Percentiles rank a stretch among this genome's conserved stretches.
phyloP scores from a whole-genome alignment of 64 coral and sea anemone species.

The Trachythela sp. region DNA sequence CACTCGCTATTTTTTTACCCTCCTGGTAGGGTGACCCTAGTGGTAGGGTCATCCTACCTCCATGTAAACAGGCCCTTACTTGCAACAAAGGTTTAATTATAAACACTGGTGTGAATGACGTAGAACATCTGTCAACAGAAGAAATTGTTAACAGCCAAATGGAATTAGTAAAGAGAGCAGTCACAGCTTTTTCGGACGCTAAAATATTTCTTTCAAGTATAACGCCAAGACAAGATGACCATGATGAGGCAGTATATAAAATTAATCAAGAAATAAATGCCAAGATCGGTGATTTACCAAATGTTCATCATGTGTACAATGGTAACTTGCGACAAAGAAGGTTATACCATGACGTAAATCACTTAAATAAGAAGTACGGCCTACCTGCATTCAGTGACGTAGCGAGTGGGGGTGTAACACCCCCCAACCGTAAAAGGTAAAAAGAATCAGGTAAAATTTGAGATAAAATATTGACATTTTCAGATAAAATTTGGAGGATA shows the following conservation, averaged over 20 bases:
- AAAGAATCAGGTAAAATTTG: no score
- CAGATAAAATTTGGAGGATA: no score
- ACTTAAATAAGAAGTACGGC: neutral
- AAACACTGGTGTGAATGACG: no score
- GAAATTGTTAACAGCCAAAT: neutral
- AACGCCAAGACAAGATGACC: neutral
- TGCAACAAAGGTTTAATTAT: no score
- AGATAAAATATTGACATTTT: no score
- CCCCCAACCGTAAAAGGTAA: no score
- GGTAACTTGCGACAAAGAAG: neutral
- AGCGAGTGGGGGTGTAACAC: no score
- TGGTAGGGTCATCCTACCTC: no score
- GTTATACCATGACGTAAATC: neutral
- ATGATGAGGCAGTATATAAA: neutral
- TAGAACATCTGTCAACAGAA: neutral
- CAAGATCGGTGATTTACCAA: neutral
- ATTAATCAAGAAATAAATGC: neutral
- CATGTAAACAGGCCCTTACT: no score
- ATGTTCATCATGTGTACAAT: constrained; percentile 25
- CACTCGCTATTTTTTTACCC: no score
- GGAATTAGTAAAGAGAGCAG: neutral
- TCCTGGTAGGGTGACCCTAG: no score
- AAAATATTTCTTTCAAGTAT: neutral
- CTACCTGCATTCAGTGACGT: neutral
- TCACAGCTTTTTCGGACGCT: neutral